Conservation (phyloP, 2,113 vertebrate genomes). For the Arothron firmamentum region DNA sequence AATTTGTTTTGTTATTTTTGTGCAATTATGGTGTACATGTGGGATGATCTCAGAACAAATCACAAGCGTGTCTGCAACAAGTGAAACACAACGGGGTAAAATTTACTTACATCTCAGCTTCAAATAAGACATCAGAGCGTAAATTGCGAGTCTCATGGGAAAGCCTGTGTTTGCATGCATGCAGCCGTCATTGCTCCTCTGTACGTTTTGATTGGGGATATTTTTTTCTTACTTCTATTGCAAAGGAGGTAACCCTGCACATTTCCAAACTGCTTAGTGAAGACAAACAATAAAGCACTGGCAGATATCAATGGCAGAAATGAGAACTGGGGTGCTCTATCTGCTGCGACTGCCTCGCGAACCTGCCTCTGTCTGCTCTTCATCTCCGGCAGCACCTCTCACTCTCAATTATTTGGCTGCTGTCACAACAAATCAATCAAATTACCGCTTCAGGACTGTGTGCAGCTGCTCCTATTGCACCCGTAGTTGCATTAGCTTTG, state of each 20-base stretch:
- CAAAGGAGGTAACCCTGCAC: conserved; percentile 63
- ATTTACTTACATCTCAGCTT: conserved; percentile 48
- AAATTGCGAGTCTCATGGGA: conserved; percentile 55
- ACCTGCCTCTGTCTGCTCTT: conserved; percentile 83
- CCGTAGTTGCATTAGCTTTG: conserved; percentile 89
- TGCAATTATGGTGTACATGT: conserved; percentile 44
- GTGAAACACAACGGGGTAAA: conserved; percentile 45
- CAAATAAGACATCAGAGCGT: conserved; percentile 48
- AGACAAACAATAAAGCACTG: conserved; percentile 86
- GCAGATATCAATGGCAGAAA: conserved; percentile 87
- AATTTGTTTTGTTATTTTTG: conserved; percentile 26
- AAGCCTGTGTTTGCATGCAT: conserved; percentile 27
- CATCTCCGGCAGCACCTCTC: conserved; percentile 95
- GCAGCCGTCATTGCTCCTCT: conserved; percentile 41
- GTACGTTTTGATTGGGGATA: conserved; percentile 68
- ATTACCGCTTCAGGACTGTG: conserved; percentile 91
- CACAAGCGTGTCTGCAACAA: conserved; percentile 60
- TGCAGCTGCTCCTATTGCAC: conserved; percentile 86
- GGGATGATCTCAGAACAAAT: conserved; percentile 55
- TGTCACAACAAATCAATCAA: conserved; percentile 99
- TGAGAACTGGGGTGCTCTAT: conserved; percentile 85
- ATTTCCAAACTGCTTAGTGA: conserved; percentile 72
- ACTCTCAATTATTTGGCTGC: conserved; percentile 99
- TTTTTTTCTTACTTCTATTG: conserved; percentile 33
- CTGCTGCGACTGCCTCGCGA: conserved; percentile 83